A percentile compares a stretch with the other conserved stretches of the same genome.
Conservation (phyloP, 2,888 invertebrate genomes). For the Nemotelus pantherinus region DNA sequence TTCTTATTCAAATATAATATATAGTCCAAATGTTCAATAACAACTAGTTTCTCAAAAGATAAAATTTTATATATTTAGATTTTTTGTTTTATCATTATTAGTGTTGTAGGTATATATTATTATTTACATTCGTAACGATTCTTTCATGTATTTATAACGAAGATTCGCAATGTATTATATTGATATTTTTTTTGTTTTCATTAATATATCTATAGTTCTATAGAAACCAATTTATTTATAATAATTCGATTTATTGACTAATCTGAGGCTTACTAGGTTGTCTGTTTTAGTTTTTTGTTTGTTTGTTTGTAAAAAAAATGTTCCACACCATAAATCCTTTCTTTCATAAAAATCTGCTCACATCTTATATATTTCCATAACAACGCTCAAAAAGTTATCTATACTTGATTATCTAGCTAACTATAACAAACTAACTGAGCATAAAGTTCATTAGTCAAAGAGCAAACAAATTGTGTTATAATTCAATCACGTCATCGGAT, state of each 20-base stretch:
- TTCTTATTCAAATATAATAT: background rate
- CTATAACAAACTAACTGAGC: constrained; percentile 36
- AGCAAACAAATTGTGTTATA: constrained; percentile 26
- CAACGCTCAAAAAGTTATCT: background rate
- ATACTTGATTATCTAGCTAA: background rate
- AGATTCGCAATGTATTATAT: constrained; percentile 13
- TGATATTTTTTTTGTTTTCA: background rate
- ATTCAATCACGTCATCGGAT: constrained; percentile 11
- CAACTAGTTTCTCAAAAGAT: constrained; percentile 22
- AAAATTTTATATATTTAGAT: constrained; percentile 1
- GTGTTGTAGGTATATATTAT: constrained; percentile 8
- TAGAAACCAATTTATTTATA: constrained; percentile 26
- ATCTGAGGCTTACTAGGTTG: constrained; percentile 37
- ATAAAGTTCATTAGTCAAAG: constrained; percentile 43
- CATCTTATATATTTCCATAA: background rate
- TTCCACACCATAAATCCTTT: constrained; percentile 2
- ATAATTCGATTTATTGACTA: constrained; percentile 22
- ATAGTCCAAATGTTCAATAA: constrained; percentile 23
- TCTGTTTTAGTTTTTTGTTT: constrained; percentile 7
- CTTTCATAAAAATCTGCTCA: background rate
- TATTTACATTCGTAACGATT: constrained; percentile 30
- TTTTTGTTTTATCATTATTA: constrained; percentile 8
- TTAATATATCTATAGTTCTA: constrained; percentile 10
- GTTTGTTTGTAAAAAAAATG: constrained; percentile 6
- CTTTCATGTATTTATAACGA: constrained; percentile 24